phyloP scores from a whole-genome alignment of 2,888 invertebrate species.

The Coleophora flavipennella region DNA sequence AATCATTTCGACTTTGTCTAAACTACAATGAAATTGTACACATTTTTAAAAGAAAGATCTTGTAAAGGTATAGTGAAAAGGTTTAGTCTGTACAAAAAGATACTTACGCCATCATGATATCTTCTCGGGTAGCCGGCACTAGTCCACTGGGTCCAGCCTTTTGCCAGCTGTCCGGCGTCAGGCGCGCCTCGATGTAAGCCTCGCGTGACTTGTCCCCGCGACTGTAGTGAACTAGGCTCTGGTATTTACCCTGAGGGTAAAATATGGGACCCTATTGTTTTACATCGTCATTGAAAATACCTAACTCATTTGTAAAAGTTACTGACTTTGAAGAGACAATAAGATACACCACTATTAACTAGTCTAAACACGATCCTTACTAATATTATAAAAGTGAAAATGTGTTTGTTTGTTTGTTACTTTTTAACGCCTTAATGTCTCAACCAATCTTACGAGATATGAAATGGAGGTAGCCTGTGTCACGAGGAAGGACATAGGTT shows the following conservation, averaged over 20 bases:
- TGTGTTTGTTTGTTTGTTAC: too few species aligned
- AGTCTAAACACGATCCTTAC: too few species aligned
- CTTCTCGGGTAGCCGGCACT: conserved; percentile 82
- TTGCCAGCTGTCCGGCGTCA: conserved; percentile 85
- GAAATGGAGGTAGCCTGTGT: too few species aligned
- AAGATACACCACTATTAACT: too few species aligned
- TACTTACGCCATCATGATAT: conserved; percentile 90
- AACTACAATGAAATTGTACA: conserved; percentile 26
- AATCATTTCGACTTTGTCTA: conserved; percentile 88
- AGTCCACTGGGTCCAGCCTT: conserved; percentile 68
- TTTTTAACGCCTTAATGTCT: too few species aligned
- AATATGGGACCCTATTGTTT: too few species aligned
- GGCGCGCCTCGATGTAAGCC: conserved; percentile 35
- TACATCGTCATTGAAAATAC: too few species aligned
- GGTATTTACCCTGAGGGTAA: conserved; percentile 45
- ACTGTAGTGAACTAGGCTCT: conserved; percentile 39
- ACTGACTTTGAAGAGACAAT: too few species aligned
- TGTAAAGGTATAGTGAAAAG: background rate
- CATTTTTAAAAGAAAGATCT: background rate
- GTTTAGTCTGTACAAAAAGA: background rate
- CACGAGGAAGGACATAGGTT: too few species aligned
- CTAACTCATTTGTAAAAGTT: too few species aligned
- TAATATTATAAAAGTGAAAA: too few species aligned
- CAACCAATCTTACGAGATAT: too few species aligned
- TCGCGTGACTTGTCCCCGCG: conserved; percentile 24